These are phyloP conservation scores for Dicyrtoma fusca DNA, from an alignment of 2,888 invertebrate genomes.

Conservation along the genomic window DNA sequence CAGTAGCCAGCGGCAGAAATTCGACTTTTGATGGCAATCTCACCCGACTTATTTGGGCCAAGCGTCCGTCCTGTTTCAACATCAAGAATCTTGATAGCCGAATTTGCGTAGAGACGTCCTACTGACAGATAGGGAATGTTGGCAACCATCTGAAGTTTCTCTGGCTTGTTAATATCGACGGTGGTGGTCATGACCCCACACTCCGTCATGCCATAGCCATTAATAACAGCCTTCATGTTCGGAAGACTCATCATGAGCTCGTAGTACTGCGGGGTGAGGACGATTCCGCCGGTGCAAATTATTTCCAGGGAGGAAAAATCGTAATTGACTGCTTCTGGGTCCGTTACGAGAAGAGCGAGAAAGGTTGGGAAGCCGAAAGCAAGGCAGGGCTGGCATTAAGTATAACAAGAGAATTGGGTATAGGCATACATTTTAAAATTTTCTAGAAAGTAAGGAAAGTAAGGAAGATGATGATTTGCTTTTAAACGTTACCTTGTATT, in stretches of 20 bases:
- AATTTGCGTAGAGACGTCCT: conserved; percentile 50
- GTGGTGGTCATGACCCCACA: too few species aligned
- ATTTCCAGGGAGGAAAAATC: conserved; percentile 48
- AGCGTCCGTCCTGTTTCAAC: conserved; percentile 47
- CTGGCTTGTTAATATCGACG: too few species aligned
- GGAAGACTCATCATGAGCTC: conserved; percentile 47
- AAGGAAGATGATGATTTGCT: too few species aligned
- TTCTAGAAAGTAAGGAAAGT: too few species aligned
- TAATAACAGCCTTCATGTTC: conserved; percentile 46
- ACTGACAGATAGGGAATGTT: conserved; percentile 35
- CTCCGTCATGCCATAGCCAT: conserved; percentile 53
- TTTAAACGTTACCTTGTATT: conserved; percentile 41
- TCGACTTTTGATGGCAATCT: conserved; percentile 49
- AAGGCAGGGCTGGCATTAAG: conserved; percentile 45
- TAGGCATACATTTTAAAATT: too few species aligned
- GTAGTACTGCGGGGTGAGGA: conserved; percentile 39
- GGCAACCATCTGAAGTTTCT: background rate
- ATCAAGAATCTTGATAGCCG: conserved; percentile 47
- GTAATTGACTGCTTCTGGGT: conserved; percentile 48
- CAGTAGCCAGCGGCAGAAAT: conserved; percentile 49
- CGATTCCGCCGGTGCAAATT: conserved; percentile 51
- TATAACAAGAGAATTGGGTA: background rate
- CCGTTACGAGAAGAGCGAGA: conserved; percentile 44
- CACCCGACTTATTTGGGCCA: conserved; percentile 49
- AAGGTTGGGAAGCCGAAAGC: conserved; percentile 54